A percentile compares a stretch with the other conserved stretches of the same genome.
phyloP scores from a whole-genome alignment of 2,113 vertebrate genomes.

The Tringa solitaria region DNA sequence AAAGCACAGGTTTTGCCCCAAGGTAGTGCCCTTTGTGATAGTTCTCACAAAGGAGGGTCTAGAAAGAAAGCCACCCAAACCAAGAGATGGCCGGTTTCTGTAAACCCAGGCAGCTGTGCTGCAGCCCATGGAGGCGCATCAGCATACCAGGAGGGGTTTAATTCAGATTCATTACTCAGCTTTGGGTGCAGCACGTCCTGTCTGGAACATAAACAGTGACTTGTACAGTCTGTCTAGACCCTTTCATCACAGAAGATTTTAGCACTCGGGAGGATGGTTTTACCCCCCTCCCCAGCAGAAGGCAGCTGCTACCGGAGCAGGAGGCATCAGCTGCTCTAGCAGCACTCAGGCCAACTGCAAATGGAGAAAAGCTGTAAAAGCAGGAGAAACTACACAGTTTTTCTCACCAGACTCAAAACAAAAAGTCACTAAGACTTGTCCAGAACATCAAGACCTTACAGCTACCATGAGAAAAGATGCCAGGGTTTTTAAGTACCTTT shows the following conservation, averaged over 20 bases:
- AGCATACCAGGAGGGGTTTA: neutral
- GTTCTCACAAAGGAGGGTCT: neutral
- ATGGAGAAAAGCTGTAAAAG: neutral
- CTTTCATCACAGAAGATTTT: neutral
- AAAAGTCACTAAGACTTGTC: neutral
- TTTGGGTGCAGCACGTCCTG: neutral
- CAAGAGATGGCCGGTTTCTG: accelerated
- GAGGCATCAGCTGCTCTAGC: neutral
- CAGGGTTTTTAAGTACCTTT: neutral
- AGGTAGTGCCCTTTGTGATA: neutral
- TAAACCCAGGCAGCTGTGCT: neutral
- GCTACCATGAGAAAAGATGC: neutral
- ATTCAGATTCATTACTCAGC: neutral
- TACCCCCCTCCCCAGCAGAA: neutral
- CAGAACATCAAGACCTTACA: neutral
- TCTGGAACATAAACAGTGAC: neutral
- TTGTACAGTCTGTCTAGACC: neutral
- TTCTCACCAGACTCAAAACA: neutral
- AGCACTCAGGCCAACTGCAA: neutral
- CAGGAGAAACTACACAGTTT: neutral
- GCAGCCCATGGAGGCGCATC: neutral
- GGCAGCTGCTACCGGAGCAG: neutral
- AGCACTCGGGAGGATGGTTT: neutral
- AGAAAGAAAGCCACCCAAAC: neutral
- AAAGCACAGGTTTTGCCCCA: neutral